phyloP scores from a whole-genome alignment of 2,888 invertebrate genomes.

The Silvanus unidentatus region DNA sequence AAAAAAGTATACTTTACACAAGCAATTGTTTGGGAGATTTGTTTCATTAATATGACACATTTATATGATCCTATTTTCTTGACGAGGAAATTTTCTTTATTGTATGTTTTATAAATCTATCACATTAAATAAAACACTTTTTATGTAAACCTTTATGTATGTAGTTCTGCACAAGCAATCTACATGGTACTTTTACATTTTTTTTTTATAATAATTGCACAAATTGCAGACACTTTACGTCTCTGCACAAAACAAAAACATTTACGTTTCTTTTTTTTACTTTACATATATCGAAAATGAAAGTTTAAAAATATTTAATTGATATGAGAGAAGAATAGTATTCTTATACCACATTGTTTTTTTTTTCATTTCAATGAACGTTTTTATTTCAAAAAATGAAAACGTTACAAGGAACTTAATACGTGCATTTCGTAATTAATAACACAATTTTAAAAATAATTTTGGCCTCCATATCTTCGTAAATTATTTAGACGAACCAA shows the following conservation, averaged over 20 bases:
- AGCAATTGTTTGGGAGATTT: conserved; percentile 31
- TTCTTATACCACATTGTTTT: neutral
- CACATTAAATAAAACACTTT: conserved; percentile 20
- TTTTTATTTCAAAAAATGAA: no score
- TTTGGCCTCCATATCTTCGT: conserved; percentile 22
- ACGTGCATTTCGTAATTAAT: neutral
- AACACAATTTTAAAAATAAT: neutral
- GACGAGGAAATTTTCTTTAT: neutral
- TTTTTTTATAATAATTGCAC: conserved; percentile 35
- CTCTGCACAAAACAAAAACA: conserved; percentile 25
- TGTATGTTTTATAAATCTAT: conserved; percentile 22
- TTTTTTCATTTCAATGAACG: neutral
- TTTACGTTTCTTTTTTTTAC: conserved; percentile 7
- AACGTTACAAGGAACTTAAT: no score
- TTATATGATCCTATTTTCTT: conserved; percentile 15
- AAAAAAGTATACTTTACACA: conserved; percentile 43
- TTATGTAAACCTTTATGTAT: conserved; percentile 11
- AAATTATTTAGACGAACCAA: neutral
- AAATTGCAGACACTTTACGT: conserved; percentile 28
- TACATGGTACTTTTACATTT: conserved; percentile 24
- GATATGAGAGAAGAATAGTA: conserved; percentile 7
- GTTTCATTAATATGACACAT: conserved; percentile 16
- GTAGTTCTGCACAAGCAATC: conserved; percentile 38
- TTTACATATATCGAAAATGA: neutral
- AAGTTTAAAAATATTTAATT: neutral